A percentile compares a stretch with the other conserved stretches of the same genome.
phyloP scores from a whole-genome alignment of 2,888 invertebrate genomes.

The Heliconius ethilla region DNA sequence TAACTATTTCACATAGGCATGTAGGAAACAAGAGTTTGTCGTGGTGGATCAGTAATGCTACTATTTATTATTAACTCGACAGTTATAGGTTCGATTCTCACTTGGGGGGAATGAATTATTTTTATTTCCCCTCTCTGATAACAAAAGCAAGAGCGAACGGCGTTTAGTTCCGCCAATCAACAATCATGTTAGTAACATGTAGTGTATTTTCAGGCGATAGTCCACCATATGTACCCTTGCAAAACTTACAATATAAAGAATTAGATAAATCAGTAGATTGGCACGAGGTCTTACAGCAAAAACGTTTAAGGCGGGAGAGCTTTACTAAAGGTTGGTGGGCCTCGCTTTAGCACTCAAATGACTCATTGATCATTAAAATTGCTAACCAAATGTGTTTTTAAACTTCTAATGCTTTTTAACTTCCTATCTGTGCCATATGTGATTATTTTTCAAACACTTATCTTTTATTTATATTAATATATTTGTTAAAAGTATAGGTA shows the following conservation, averaged over 20 bases:
- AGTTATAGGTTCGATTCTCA: background rate
- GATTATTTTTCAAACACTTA: background rate
- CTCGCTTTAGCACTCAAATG: conserved; percentile 52
- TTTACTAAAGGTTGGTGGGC: conserved; percentile 78
- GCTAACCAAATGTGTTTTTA: background rate
- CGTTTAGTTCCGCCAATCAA: background rate
- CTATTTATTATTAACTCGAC: background rate
- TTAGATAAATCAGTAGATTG: conserved; percentile 80
- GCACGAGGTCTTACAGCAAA: conserved; percentile 71
- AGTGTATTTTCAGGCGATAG: conserved; percentile 77
- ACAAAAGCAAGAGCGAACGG: background rate
- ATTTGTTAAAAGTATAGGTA: no score
- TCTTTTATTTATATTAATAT: background rate
- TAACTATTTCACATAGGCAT: background rate
- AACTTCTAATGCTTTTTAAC: background rate
- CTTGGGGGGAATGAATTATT: background rate
- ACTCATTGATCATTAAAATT: background rate
- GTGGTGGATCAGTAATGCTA: background rate
- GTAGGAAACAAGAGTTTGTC: background rate
- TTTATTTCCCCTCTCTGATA: background rate
- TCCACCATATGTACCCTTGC: conserved; percentile 66
- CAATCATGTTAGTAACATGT: conserved; percentile 44
- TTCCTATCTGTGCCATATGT: background rate
- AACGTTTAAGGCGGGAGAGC: conserved; percentile 62
- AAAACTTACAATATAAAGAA: conserved; percentile 73